Base-by-base conservation (phyloP, 2,888 invertebrate species). In the Augochlorella aurata region DNA sequence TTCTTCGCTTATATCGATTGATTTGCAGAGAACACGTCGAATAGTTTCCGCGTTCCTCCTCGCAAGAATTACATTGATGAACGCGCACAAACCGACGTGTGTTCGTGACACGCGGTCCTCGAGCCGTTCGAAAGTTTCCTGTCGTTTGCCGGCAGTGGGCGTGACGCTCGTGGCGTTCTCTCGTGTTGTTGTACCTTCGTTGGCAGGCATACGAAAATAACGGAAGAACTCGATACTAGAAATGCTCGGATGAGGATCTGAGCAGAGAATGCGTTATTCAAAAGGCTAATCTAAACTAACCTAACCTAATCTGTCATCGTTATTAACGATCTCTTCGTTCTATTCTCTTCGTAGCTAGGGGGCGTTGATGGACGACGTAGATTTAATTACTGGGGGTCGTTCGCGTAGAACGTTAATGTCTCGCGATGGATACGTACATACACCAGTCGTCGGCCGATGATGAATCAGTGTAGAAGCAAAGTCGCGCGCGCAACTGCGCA, bases 391-490 rank as follows among this genome's bases (percentile, higher is more conserved):
- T 66, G 50, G 2, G 50, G 14, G 4, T 29, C 71, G 73, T 68
- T 66, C 72, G 21, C 47, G 75, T 21, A 61, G 66, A 73, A 78
- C 61, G 73, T 49, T 82, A 83, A 79, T 76, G 76, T 49, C 83
- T 83, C 54, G 54, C 67, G 83, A 83, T 63, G 45, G 79, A 74
- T 76, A 74, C 80, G 82, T 68, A 68, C 49, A 49, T 68, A 68
- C 29, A 49, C 67, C 73, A 38, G 67, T 65, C 52, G 81, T 77
- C 72, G 82, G 50, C 63, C 66, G 79, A 85, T 70, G 87, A 73
- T 74, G 86, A 85, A 82, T 86, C 86, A 75, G 82, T 86, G 74
- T 75, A 73, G n/a, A 63, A 18, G 18, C 63, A 38, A 38, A 65
- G 49, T 58, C 49, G 74, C 24, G 50, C 45, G 69, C 70, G 69